Base-by-base conservation (phyloP, 2,888 invertebrate genomes). In the Hymenopus coronatus region DNA sequence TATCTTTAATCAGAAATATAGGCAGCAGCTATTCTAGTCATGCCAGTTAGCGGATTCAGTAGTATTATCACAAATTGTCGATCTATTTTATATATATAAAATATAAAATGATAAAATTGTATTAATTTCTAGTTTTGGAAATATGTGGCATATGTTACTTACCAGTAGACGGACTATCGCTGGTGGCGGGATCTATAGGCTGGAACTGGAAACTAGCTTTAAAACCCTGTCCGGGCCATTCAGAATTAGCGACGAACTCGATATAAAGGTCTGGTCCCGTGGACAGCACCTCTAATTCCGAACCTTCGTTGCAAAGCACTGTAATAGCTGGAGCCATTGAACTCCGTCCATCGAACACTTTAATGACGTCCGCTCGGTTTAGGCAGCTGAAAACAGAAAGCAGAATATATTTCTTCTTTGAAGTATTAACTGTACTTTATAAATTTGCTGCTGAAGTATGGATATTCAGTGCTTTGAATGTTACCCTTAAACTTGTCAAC, bases 221-320 rank as follows among this genome's bases (percentile, higher is more conserved):
- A 93, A 97, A 97, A 1, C 97, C 97, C 91, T 96, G 96, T 0
- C 97, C 97, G 0, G 97, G 97, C 92, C 95, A 95, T 90, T 96
- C 96, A 0, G 97, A 97, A 93, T 97, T 97, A 89, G 97, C 97
- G 83, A 97, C 96, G 93, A 98, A 98, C 94, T 98, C 97, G 91
- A 98, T 95, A 92, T 96, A 95, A 89, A 98, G 94, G 91, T 97
- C 96, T 15, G 97, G 95, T 6, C 97, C 97, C n/a, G 97, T 97
- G 87, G 98, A 98, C 90, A 97, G 94, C 90, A 98, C 95, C 93
- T 97, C 97, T 91, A 96, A 95, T 91, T 96, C 96, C 93, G 96
- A 95, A 89, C 96, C 95, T 93, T 97, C 96, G 92, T 97, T 97
- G 93, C 98, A 98, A 90, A 98, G 94, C 92, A 97, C 96, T 88